Base-by-base conservation (phyloP, 2,888 invertebrate genomes). In the Cryptops parisi region DNA sequence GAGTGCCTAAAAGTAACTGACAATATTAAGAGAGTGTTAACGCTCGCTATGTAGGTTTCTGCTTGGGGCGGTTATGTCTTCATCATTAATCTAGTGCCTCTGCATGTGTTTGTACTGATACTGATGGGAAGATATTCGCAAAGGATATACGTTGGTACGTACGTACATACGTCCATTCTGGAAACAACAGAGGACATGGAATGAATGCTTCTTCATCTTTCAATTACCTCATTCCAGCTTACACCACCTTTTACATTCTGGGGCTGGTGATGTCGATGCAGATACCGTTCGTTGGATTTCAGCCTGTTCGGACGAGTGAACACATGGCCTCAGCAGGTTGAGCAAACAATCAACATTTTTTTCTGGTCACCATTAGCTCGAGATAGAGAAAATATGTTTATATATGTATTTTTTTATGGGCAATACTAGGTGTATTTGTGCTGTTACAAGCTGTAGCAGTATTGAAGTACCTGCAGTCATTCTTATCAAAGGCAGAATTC, bases 61-160 rank as follows among this genome's bases (percentile, higher is more conserved):
- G 97, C 97, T 60, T 98, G 98, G 98, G 98, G 98, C 62, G 98
- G 98, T 59, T 98, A 98, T 67, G 97, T 98, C 40, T 99, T 97
- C 69, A 98, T 99, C 64, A 98, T 97, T 67, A 99, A 99, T 72
- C 74, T 99, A 65, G 97, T 99, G 60, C 98, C 98, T 0, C 78
- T 99, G 12, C 98, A 99, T 67, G 96, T 96, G 3, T 94, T 98
- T 72, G 83, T 84, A 2, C 74, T 98, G 40, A 74, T 98, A 44
- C 72, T 96, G 45, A 96, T 97, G 91, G 97, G 96, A 40, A 77
- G 96, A 52, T 97, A 83, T 72, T 94, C 94, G 1, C 82, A 84
- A 65, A 77, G 93, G 47, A 74, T 96, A 47, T 89, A 94, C 66
- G 88, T 72, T 57, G 70, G 71, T 71, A 60, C 60, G 64, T 62